Evolutionary conservation across 2,888 invertebrate species (phyloP), one percentile per base, ranked within the genome.

Genomic region (Dicycla oo): DNA sequence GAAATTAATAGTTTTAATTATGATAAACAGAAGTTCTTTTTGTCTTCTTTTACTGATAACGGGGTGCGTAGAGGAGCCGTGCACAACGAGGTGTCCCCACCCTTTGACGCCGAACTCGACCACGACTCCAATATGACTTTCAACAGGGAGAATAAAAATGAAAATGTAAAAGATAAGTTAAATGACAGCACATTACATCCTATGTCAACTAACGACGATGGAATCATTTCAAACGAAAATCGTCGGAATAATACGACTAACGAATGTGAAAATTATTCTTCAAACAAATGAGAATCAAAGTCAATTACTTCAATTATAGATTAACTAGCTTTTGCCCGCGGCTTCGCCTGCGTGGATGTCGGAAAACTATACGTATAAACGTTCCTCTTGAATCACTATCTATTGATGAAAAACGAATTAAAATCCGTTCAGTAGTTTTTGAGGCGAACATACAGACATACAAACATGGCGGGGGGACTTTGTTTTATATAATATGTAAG

Each of bases 11-110:
- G 82, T 76, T 92, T 85, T 73, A 82, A 77, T 73, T 89, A 88
- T 49, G 86, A 88, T 7, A 92, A 91, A 80, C 83, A 90, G 15
- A 93, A 92, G 78, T 90, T 81, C 45, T 91, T 86, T 82, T 56
- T 89, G 71, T 76, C 89, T n/a, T 62, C 81, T 18, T 89, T 81
- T 64, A 75, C 77, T n/a, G 87, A 90, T n/a, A 90, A 87, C 68
- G 86, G 82, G 18, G 74, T 85, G 3, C 82, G 78, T 20, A 70
- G 82, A 47, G 78, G 78, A 43, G 72, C 78, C 47, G 56, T 43
- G 18, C 74, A 80, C 15, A 73, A 80, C 30, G 82, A 85, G 5
- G 53, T 78, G 3, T 70, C 83, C 4, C 83, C 81, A 56, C 80
- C 73, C 4, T 88, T 68, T 68, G 75, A 74, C n/a, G 49, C 81